Evolutionary conservation across 2,888 invertebrate genomes (phyloP), one percentile per base, ranked within the genome.

Genomic region (Acanthococcus lagerstroemiae): DNA sequence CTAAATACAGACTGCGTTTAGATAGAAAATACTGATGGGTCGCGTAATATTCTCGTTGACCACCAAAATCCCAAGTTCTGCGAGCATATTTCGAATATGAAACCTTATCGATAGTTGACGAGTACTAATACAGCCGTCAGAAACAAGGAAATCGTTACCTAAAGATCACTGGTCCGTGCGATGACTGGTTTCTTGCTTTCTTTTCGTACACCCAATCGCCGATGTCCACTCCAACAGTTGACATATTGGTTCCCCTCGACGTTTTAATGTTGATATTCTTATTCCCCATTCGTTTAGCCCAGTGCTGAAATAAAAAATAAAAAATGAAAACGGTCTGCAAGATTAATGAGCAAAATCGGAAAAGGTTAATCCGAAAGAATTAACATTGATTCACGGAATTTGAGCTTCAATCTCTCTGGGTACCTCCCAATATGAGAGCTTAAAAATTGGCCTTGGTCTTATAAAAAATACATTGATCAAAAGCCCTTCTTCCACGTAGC

Each of bases 21-120:
- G 96, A 95, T 54, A 99, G 79, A 76, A 99, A 99, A 77, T 99
- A 99, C 76, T 97, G 96, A 80, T 97, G 97, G 0, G 97, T 97
- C 0, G 96, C 93, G 76, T 97, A 97, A 76, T 97, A 86, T 83
- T 99, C 97, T 74, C 88, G 86, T 78, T 96, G 97, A 0, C 97
- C 97, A 4, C 96, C 96, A 77, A 99, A 99, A 77, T 99, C 99
- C 97, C 97, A 99, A 0, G 97, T 97, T 63, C 95, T 80, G 24
- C 15, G 9, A 46, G 24, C 0, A 21, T 21, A 22, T 12, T 26
- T 26, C 67, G 71, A 69, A 66, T 68, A 6, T 44, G 21, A 24
- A 17, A 19, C 15, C 4, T 4, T 26, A 24, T 55, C 19, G 7
- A n/a, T 17, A 44, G 44, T 21, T 48, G 22, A 4, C 44, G 19